phyloP scores from a whole-genome alignment of 2,113 vertebrate species.

The Paralichthys olivaceus region DNA sequence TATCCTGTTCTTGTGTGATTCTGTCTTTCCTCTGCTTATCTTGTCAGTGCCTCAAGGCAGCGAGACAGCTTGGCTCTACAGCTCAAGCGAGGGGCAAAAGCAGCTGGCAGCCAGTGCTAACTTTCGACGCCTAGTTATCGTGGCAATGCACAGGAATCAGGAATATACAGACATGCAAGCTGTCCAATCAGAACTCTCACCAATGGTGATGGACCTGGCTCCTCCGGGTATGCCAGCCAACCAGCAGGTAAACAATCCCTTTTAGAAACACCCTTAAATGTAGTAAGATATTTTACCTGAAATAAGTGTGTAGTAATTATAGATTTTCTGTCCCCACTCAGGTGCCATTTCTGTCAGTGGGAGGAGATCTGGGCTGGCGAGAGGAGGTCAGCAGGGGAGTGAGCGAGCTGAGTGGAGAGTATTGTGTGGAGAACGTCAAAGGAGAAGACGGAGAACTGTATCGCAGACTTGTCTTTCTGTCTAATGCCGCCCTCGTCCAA shows the following conservation, averaged over 20 bases:
- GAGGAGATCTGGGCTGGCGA: conserved; percentile 92
- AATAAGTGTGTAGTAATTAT: not conserved
- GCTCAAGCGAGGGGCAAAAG: conserved; percentile 88
- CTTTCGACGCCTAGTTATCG: conserved; percentile 88
- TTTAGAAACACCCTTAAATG: not conserved
- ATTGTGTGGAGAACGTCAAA: conserved; percentile 91
- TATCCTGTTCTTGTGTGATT: not conserved
- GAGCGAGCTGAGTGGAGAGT: conserved; percentile 91
- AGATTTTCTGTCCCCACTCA: conserved; percentile 50
- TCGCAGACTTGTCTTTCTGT: conserved; percentile 92
- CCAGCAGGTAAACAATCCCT: conserved; percentile 87
- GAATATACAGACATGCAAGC: conserved; percentile 89
- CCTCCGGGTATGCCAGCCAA: conserved; percentile 87
- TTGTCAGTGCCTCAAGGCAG: conserved; percentile 92
- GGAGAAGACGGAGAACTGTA: conserved; percentile 88
- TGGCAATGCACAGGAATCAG: conserved; percentile 93
- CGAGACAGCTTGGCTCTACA: conserved; percentile 96
- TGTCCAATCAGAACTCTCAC: conserved; percentile 91
- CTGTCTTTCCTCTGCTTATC: not conserved
- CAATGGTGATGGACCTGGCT: conserved; percentile 95
- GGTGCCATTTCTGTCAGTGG: conserved; percentile 96
- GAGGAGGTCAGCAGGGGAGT: conserved; percentile 81
- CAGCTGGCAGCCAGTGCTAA: conserved; percentile 90
- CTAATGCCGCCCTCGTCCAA: conserved; percentile 91
- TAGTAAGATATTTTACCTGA: not conserved